Base-by-base conservation (phyloP, 2,888 invertebrate genomes). In the Lasioglossum malachurum region DNA sequence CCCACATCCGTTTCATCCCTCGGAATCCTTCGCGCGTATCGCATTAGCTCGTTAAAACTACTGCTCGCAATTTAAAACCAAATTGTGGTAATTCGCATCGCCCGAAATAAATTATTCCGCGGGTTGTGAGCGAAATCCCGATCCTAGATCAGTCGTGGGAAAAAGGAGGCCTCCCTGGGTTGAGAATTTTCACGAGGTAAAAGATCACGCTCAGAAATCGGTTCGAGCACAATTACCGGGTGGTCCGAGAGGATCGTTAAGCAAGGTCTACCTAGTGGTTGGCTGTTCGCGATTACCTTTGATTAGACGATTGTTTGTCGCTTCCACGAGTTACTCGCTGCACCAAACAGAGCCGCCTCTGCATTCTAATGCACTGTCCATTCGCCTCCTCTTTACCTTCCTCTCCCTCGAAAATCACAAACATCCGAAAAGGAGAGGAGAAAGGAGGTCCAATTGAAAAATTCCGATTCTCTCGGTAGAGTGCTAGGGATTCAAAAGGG, bases 41-140 rank as follows among this genome's bases (percentile, higher is more conserved):
- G 77, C 83, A 60, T 75, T 83, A 78, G n/a, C 83, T 84, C 84
- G 60, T 81, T 82, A 76, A 76, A 67, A 35, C 35, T 46, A 19
- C 82, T 82, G 75, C 49, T 49, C 35, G 60, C 57, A n/a, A 75
- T 78, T 83, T 71, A 74, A 60, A 78, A 49, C 31, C 74, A 46
- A 67, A 57, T 84, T 14, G 19, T 41, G 12, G 49, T 27, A 46
- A 60, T 60, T 60, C 74, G 14, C 53, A 74, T 72, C 23, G 16
- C 12, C 10, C 49, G 35, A 23, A 46, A 75, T 31, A 60, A 80
- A 80, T 71, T 27, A 71, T 71, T 57, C 27, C 71, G 38, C 10
- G 19, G 27, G 4, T 23, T 19, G 3, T 8, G 5, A 35, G 16
- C n/a, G 69, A 31, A 8, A 67, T 53, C 16, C 41, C 69, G 53